These are phyloP conservation scores for Remorina albescens DNA, from an alignment of 2,797 vertebrate genomes.

Conservation along the genomic window DNA sequence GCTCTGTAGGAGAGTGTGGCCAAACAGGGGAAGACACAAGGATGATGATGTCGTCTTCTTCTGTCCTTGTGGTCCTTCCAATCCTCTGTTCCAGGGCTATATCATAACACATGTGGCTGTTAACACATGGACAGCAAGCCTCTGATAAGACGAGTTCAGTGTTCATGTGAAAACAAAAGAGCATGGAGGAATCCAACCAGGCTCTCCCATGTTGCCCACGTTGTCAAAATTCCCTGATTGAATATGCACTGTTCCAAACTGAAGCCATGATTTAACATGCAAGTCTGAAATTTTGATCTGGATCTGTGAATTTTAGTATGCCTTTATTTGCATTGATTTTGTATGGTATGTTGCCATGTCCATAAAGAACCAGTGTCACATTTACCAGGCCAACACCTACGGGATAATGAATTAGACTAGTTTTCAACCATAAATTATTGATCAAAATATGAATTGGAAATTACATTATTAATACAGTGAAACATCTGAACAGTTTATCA, in stretches of 20 bases:
- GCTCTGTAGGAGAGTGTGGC: constrained; percentile 25
- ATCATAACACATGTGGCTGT: constrained; percentile 39
- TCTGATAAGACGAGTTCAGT: constrained; percentile 40
- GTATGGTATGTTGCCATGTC: constrained; percentile 13
- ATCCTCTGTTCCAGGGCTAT: constrained; percentile 32
- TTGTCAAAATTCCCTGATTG: constrained; percentile 5
- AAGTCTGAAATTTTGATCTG: constrained; percentile 39
- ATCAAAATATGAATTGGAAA: background rate
- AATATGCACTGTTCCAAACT: constrained; percentile 18
- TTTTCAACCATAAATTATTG: background rate
- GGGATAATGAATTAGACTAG: background rate
- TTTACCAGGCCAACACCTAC: background rate
- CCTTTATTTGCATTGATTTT: constrained; percentile 36
- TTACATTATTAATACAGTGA: background rate
- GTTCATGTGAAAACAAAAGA: constrained; percentile 22
- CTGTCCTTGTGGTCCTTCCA: constrained; percentile 28
- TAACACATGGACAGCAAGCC: constrained; percentile 47
- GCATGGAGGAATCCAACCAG: constrained; percentile 23
- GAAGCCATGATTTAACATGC: constrained; percentile 29
- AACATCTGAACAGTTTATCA: too few relatives aligned
- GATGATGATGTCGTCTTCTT: constrained; percentile 47
- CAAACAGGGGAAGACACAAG: constrained; percentile 29
- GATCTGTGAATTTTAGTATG: background rate
- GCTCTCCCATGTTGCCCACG: background rate
- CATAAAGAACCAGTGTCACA: constrained; percentile 11